These are phyloP conservation scores for Aurelia aurita DNA, from an alignment of 30 jellyfish, hydroid and myxozoan species.

Conservation along the genomic window DNA sequence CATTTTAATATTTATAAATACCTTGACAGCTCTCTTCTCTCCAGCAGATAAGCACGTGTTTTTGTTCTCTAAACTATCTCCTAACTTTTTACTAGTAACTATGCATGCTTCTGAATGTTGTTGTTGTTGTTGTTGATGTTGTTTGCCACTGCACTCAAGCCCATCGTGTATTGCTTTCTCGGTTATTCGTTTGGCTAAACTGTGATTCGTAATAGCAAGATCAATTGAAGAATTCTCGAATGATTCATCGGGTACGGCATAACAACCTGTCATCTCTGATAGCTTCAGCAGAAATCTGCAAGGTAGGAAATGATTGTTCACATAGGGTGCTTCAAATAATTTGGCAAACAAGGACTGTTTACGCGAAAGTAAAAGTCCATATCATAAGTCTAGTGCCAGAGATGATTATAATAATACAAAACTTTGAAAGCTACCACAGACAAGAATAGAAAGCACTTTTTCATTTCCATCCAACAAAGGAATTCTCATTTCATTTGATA, in stretches of 20 bases:
- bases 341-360: too few species aligned
- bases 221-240: slow-evolving; percentile 39
- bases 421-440: too few species aligned
- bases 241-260: neutral
- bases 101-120: too few species aligned
- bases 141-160: neutral
- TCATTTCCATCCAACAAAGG: too few species aligned
- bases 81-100: too few species aligned
- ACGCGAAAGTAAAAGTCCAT: too few species aligned
- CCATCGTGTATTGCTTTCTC: slow-evolving; percentile 13
- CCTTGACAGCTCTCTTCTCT: slow-evolving; percentile 48
- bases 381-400: too few species aligned
- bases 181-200: slow-evolving; percentile 40
- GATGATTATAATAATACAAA: too few species aligned
- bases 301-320: too few species aligned
- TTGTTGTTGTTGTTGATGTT: neutral
- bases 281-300: slow-evolving; percentile 50
- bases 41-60: slow-evolving; percentile 21
- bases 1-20: neutral
- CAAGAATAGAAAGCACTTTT: too few species aligned
- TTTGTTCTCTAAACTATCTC: neutral
- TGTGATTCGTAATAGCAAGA: slow-evolving; percentile 54
- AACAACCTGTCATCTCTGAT: slow-evolving; percentile 31
- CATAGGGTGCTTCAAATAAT: too few species aligned
- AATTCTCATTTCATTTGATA: too few species aligned